Percentiles rank a stretch among this genome's conserved stretches.
Conservation (phyloP, 1,140 invertebrate genomes). For the Arctopsyche grandis region DNA sequence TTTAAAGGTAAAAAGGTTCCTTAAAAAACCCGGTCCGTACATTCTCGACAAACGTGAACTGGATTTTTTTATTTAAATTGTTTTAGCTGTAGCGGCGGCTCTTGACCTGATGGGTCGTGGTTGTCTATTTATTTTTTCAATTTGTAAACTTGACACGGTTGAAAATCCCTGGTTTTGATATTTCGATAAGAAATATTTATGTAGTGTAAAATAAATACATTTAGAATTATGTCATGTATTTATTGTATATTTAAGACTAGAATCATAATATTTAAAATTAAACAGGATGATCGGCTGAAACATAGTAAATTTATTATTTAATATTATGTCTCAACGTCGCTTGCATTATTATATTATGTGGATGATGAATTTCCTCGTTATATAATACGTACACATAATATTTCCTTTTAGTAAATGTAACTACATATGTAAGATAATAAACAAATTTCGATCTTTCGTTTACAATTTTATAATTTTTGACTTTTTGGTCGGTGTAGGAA, state of each 20-base stretch:
- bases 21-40: background rate
- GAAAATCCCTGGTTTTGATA: no score
- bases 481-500: no score
- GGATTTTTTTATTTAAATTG: background rate
- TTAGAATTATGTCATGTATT: no score
- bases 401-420: background rate
- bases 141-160: no score
- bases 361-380: no score
- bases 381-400: no score
- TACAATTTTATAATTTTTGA: background rate
- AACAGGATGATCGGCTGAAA: background rate
- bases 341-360: background rate
- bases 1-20: background rate
- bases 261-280: background rate
- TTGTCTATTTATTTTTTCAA: no score
- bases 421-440: background rate
- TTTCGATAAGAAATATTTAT: no score
- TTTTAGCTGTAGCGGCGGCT: background rate
- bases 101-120: background rate
- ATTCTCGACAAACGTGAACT: background rate
- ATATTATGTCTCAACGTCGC: background rate
- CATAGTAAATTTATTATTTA: constrained; percentile 1
- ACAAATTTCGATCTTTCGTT: background rate
- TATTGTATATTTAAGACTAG: background rate
- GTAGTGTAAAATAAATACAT: no score